phyloP scores from a whole-genome alignment of 2,888 invertebrate species.

The Oscheius sp. region DNA sequence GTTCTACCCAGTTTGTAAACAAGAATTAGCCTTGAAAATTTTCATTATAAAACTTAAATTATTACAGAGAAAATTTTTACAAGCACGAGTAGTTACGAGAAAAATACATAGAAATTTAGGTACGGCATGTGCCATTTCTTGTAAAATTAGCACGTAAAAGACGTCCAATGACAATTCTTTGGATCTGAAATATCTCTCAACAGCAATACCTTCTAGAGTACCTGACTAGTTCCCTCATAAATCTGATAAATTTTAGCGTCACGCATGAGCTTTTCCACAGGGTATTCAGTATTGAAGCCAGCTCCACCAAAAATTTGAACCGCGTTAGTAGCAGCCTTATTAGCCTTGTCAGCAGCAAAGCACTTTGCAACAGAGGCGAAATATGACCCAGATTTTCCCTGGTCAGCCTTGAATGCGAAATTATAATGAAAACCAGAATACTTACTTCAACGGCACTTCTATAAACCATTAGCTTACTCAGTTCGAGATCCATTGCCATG shows the following conservation, averaged over 20 bases:
- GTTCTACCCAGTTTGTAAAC: no score
- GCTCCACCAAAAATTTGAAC: conserved; percentile 75
- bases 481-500: conserved; percentile 89
- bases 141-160: background rate
- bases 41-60: background rate
- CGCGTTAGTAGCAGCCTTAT: conserved; percentile 90
- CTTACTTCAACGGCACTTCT: conserved; percentile 90
- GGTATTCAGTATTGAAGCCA: conserved; percentile 90
- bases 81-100: background rate
- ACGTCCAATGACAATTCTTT: background rate
- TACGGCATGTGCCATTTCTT: background rate
- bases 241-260: conserved; percentile 99
- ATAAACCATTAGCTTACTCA: conserved; percentile 85
- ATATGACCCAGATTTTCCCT: conserved; percentile 73
- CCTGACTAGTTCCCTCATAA: conserved; percentile 81
- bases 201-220: no score
- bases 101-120: background rate
- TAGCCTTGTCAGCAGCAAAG: conserved; percentile 89
- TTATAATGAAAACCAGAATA: conserved; percentile 32
- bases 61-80: background rate
- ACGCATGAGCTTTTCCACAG: conserved; percentile 96
- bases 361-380: conserved; percentile 94
- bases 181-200: no score
- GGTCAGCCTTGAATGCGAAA: background rate
- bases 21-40: background rate